A percentile compares a stretch with the other conserved stretches of the same genome.
phyloP scores from a whole-genome alignment of 2,888 invertebrate genomes.

The Epistrophe grossulariae region DNA sequence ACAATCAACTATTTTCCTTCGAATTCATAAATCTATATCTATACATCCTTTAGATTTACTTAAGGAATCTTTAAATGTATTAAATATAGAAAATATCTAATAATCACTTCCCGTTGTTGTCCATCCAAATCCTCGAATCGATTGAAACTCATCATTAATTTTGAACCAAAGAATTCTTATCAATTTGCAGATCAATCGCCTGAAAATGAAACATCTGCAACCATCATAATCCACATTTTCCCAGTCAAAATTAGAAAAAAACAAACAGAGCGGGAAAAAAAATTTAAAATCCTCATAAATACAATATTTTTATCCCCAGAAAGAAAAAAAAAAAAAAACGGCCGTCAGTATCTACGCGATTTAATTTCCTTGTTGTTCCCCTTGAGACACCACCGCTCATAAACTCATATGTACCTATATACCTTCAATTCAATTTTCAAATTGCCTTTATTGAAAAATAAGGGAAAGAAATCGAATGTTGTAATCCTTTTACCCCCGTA shows the following conservation, averaged over 20 bases:
- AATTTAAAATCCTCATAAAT: constrained; percentile 55
- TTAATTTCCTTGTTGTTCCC: constrained; percentile 27
- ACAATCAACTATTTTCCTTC: no score
- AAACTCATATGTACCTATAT: neutral
- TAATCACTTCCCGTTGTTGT: neutral
- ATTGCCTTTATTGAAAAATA: constrained; percentile 15
- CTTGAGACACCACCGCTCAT: constrained; percentile 34
- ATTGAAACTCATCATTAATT: constrained; percentile 41
- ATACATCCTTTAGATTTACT: no score
- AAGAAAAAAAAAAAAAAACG: constrained; percentile 28
- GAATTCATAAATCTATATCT: no score
- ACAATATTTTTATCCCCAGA: constrained; percentile 41
- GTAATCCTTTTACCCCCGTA: constrained; percentile 65
- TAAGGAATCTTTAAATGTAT: no score
- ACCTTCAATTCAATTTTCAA: constrained; percentile 47
- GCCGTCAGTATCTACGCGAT: constrained; percentile 59
- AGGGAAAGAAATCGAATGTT: constrained; percentile 5
- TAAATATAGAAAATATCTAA: neutral
- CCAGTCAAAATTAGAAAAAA: neutral
- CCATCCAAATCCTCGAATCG: constrained; percentile 1
- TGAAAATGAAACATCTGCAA: constrained; percentile 51
- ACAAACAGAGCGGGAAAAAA: neutral
- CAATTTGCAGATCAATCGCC: constrained; percentile 30
- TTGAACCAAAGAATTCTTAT: constrained; percentile 33
- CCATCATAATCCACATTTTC: constrained; percentile 15